A percentile compares a stretch with the other conserved stretches of the same genome.
Conservation (phyloP, 2,113 vertebrate species). For the Galemys pyrenaicus region DNA sequence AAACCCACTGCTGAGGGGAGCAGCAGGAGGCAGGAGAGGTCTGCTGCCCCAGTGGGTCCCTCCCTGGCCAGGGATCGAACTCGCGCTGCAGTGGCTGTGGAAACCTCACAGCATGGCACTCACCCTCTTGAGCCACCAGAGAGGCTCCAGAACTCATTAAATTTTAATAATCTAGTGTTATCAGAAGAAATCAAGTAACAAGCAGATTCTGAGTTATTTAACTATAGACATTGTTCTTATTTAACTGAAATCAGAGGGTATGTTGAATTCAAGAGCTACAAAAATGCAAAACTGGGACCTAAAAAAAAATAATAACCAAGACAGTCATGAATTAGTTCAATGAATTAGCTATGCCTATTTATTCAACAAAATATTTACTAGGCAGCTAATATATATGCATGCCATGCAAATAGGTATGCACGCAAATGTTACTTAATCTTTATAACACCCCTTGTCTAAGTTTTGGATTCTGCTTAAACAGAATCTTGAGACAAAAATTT, state of each 20-base stretch:
- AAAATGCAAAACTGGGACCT: background rate
- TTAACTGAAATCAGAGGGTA: slow-evolving; percentile 21
- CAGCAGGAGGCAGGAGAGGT: too few species aligned
- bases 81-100: too few species aligned
- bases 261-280: background rate
- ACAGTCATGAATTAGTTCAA: background rate
- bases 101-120: too few species aligned
- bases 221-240: background rate
- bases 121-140: too few species aligned
- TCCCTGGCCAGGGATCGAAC: too few species aligned
- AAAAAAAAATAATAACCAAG: slow-evolving; percentile 3
- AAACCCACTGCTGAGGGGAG: too few species aligned
- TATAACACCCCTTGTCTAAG: background rate
- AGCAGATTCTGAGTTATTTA: slow-evolving; percentile 38
- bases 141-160: background rate
- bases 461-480: background rate
- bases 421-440: background rate
- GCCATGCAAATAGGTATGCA: background rate
- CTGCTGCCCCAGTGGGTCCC: too few species aligned
- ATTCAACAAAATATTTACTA: background rate
- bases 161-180: background rate
- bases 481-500: background rate
- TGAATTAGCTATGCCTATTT: background rate
- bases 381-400: background rate
- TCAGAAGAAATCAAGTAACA: background rate